Base-by-base conservation (phyloP, 1,140 invertebrate genomes). In the Macrotrachela quadricornifera region DNA sequence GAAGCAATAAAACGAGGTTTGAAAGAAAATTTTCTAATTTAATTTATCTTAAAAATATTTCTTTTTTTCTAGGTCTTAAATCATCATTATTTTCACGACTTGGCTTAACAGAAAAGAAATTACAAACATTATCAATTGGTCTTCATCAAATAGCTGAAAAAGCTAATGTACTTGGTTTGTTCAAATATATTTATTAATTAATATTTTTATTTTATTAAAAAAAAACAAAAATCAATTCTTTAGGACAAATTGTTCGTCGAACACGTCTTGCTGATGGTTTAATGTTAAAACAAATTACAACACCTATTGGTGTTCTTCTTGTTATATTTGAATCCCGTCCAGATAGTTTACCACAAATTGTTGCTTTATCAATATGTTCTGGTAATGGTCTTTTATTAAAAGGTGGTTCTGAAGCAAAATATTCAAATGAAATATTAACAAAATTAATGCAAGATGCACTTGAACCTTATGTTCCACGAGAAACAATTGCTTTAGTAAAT, bases 281-380 rank as follows among this genome's bases (percentile, higher is more conserved):
- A 36, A 41, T 51, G 38, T 38, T 58, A 12, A 53, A 57, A n/a
- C 87, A 97, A 71, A 78, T 94, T 36, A 94, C 92, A 0, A 91
- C 95, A 0, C 92, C 94, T 1, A 95, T 99, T 64, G 94, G 94
- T 1, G 87, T 96, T 3, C 72, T 99, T 4, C 69, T 97, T 51
- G 91, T 99, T 12, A 97, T 99, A 60, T 97, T 99, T 68, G 92
- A 99, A 72, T 95, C 91, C 0, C 75, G 92, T 48, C 92, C 92
- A 15, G 92, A 99, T 73, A 92, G 87, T 59, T 71, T 99, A 38
- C 91, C 91, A 0, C 92, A 97, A 75, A 30, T 96, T 39, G 91
- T 90, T 14, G 85, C 90, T 10, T 71, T 97, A 50, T 86, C 91
- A 0, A 90, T 99, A 65, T 84, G 86, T 57, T 92, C 86, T 16